These are phyloP conservation scores for Paracanthobrama guichenoti DNA, from an alignment of 2,113 vertebrate species.

Conservation along the genomic window DNA sequence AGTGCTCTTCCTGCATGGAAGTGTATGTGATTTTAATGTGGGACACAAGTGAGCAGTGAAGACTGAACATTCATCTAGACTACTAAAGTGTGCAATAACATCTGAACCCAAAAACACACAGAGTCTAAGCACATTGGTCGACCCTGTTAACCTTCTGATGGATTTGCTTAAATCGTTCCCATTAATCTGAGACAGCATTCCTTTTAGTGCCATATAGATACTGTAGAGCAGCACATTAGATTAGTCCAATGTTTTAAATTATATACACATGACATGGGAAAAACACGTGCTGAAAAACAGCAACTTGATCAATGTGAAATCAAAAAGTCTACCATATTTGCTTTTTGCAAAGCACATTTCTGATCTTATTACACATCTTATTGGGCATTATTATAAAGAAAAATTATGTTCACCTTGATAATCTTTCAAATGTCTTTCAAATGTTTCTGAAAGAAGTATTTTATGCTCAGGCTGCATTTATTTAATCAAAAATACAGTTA, in stretches of 20 bases:
- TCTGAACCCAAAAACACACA: background rate
- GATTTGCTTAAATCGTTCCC: background rate
- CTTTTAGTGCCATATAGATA: background rate
- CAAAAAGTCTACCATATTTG: background rate
- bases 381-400: background rate
- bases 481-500: too few relatives aligned
- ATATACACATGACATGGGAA: background rate
- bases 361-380: background rate
- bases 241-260: slow-evolving; percentile 19
- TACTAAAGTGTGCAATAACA: background rate
- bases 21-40: slow-evolving; percentile 31
- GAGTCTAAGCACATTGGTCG: background rate
- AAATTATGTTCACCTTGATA: background rate
- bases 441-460: too few relatives aligned
- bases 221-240: background rate
- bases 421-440: too few relatives aligned
- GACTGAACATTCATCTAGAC: slow-evolving; percentile 25
- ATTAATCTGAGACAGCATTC: slow-evolving; percentile 14
- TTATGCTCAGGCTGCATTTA: too few relatives aligned
- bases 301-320: background rate
- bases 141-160: slow-evolving; percentile 10
- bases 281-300: background rate
- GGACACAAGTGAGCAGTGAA: slow-evolving; percentile 1
- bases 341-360: background rate
- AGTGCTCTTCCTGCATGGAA: slow-evolving; percentile 5